Percentiles rank a stretch among this genome's conserved stretches.
These are phyloP conservation scores for Xiphydria camelus DNA, from an alignment of 2,888 invertebrate species.

Conservation along the genomic window DNA sequence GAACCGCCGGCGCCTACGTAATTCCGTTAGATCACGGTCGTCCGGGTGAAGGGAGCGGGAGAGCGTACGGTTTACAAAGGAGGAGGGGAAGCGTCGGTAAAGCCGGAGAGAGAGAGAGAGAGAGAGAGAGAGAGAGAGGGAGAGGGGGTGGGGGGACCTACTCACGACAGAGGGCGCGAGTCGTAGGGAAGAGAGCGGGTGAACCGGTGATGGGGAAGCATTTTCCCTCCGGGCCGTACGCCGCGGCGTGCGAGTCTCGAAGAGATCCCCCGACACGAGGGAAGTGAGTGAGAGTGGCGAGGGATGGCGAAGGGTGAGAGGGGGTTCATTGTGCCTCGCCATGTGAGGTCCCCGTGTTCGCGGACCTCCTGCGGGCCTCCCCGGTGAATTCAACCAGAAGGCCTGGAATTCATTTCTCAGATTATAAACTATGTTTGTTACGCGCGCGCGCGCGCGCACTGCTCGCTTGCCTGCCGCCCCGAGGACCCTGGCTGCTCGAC, in stretches of 20 bases:
- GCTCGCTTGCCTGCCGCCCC: conserved; percentile 1
- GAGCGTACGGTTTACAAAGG: too few relatives aligned
- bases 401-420: conserved; percentile 42
- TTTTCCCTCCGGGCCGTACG: background rate
- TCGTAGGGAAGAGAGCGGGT: conserved; percentile 17
- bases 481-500: background rate
- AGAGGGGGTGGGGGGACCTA: conserved; percentile 2
- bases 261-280: too few relatives aligned
- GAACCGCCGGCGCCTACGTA: conserved; percentile 35
- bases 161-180: conserved; percentile 1
- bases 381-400: conserved; percentile 35
- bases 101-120: conserved; percentile 1
- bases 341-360: conserved; percentile 42
- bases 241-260: too few relatives aligned
- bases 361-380: conserved; percentile 40
- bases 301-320: conserved; percentile 18
- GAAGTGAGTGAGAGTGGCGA: too few relatives aligned
- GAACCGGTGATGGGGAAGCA: background rate
- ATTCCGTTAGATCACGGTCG: conserved; percentile 33
- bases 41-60: conserved; percentile 10
- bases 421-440: conserved; percentile 32
- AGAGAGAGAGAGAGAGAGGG: background rate
- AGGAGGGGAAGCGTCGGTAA: too few relatives aligned
- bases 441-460: too few relatives aligned
- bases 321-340: conserved; percentile 39